A percentile compares a stretch with the other conserved stretches of the same genome.
These are phyloP conservation scores for Nesoenas mayeri DNA, from an alignment of 2,113 vertebrate genomes.

Conservation along the genomic window DNA sequence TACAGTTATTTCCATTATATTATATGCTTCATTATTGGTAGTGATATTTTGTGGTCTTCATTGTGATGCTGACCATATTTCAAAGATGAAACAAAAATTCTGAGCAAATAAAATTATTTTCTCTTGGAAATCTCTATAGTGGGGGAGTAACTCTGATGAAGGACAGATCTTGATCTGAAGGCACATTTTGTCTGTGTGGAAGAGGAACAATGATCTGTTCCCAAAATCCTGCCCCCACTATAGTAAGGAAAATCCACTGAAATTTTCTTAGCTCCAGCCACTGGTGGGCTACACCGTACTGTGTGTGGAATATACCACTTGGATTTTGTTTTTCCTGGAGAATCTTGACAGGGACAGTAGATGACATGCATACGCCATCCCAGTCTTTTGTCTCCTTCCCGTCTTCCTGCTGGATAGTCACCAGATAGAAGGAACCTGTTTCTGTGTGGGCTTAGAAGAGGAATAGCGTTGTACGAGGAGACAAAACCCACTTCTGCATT, in stretches of 20 bases:
- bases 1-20: neutral
- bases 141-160: neutral
- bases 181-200: neutral
- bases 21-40: neutral
- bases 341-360: neutral
- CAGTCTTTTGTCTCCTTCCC: neutral
- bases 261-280: neutral
- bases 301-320: neutral
- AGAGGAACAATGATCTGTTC: neutral
- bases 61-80: neutral
- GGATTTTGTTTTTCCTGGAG: neutral
- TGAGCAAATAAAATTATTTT: neutral
- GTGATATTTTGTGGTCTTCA: neutral
- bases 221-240: neutral
- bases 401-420: neutral
- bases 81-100: neutral
- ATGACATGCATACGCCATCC: rapidly evolving
- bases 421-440: neutral
- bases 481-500: neutral
- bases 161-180: neutral
- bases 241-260: neutral
- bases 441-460: neutral
- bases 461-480: neutral
- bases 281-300: neutral
- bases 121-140: neutral